A percentile compares a stretch with the other conserved stretches of the same genome.
Conservation (phyloP, 2,888 invertebrate species). For the Gerris lacustris region DNA sequence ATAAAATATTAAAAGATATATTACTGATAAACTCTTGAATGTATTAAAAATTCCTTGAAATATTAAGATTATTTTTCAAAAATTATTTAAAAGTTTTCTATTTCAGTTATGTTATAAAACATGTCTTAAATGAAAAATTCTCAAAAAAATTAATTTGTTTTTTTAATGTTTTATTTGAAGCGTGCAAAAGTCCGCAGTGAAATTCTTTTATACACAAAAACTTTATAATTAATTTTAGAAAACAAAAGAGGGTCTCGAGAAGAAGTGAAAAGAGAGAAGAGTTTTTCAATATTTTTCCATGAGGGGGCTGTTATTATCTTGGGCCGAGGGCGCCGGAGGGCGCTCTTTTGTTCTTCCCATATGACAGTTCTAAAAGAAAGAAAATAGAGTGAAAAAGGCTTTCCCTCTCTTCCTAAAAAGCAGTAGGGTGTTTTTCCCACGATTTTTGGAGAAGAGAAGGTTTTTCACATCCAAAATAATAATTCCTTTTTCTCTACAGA, state of each 20-base stretch:
- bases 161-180: no score
- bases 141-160: no score
- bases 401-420: no score
- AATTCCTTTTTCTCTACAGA: background rate
- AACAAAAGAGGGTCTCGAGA: background rate
- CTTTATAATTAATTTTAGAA: conserved; percentile 2
- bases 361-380: background rate
- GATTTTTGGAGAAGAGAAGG: background rate
- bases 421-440: background rate
- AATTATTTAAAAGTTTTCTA: no score
- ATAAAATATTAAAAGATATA: no score
- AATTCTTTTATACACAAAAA: background rate
- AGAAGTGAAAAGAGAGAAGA: background rate
- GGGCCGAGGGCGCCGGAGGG: background rate
- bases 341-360: background rate
- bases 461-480: background rate
- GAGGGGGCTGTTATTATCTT: background rate
- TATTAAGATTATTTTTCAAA: no score
- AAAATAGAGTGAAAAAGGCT: background rate
- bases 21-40: no score
- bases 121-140: no score
- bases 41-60: no score
- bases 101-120: no score
- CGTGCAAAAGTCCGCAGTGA: background rate
- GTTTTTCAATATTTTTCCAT: background rate